Conservation (phyloP, 2,113 vertebrate genomes). For the Tragelaphus scriptus region DNA sequence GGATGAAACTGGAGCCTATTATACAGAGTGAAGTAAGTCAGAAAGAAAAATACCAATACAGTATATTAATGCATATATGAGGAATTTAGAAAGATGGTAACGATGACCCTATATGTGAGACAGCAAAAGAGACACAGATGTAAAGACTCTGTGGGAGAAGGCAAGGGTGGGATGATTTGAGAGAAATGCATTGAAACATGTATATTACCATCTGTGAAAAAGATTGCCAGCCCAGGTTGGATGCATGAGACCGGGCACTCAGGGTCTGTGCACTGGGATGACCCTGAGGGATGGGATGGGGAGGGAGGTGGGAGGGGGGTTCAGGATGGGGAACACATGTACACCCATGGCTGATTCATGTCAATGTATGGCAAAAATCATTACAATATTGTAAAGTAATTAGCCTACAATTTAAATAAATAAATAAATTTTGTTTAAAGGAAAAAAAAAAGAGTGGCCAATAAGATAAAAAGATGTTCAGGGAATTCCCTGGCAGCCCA, state of each 20-base stretch:
- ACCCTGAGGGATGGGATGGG: not conserved
- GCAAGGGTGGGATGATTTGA: not conserved
- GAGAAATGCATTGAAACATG: not conserved
- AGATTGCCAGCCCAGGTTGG: not conserved
- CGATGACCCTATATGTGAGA: rapidly evolving
- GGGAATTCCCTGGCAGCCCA: not conserved
- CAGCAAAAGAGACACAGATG: not conserved
- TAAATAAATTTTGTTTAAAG: not conserved
- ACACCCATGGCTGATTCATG: not conserved
- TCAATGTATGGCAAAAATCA: not conserved
- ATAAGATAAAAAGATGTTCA: not conserved
- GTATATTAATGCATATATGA: not conserved
- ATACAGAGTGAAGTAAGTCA: not conserved
- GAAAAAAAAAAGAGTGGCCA: not conserved
- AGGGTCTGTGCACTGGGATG: not conserved
- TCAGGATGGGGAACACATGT: not conserved
- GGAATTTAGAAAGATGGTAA: not conserved
- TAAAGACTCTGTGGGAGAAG: not conserved
- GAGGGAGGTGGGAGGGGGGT: not conserved
- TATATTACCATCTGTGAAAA: not conserved
- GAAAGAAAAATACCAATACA: not conserved
- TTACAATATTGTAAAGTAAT: not conserved
- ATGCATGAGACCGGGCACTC: not conserved
- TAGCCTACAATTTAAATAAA: not conserved
- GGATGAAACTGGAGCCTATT: not conserved